Evolutionary conservation across 2,113 vertebrate species (phyloP).

Genomic region (Phrynocephalus versicolor): DNA sequence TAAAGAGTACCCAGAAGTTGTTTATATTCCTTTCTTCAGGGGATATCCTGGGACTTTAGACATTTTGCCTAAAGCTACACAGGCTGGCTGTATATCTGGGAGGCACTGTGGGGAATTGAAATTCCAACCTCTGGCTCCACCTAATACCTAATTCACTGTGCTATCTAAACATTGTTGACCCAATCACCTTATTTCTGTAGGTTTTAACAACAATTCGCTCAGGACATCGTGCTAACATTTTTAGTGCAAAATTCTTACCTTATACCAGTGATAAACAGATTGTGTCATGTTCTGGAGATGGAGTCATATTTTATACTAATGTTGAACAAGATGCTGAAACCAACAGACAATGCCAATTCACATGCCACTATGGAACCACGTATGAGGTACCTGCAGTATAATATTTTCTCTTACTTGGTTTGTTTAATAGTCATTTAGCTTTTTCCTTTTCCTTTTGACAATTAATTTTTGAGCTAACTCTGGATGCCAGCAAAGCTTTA

Average conservation of each 20-base stretch:
- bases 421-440: no score
- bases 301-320: slow-evolving; percentile 96
- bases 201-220: slow-evolving; percentile 96
- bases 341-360: slow-evolving; percentile 96
- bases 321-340: slow-evolving; percentile 92
- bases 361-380: slow-evolving; percentile 97
- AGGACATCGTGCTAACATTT: slow-evolving; percentile 97
- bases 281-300: slow-evolving; percentile 96
- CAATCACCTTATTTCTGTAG: slow-evolving; percentile 68
- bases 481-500: no score
- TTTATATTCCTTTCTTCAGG: no score
- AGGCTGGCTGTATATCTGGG: no score
- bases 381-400: slow-evolving; percentile 85
- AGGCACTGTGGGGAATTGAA: neutral
- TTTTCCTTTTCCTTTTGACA: no score
- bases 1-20: no score
- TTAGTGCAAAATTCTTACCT: slow-evolving; percentile 97
- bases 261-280: slow-evolving; percentile 96
- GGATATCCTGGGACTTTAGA: no score
- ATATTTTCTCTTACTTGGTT: no score
- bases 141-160: no score
- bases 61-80: no score
- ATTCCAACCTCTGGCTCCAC: neutral
- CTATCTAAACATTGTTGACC: slow-evolving; percentile 10
- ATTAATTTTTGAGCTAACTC: no score